Evolutionary conservation across 2,797 vertebrate genomes (phyloP).

Genomic region (Pteropus rufus): DNA sequence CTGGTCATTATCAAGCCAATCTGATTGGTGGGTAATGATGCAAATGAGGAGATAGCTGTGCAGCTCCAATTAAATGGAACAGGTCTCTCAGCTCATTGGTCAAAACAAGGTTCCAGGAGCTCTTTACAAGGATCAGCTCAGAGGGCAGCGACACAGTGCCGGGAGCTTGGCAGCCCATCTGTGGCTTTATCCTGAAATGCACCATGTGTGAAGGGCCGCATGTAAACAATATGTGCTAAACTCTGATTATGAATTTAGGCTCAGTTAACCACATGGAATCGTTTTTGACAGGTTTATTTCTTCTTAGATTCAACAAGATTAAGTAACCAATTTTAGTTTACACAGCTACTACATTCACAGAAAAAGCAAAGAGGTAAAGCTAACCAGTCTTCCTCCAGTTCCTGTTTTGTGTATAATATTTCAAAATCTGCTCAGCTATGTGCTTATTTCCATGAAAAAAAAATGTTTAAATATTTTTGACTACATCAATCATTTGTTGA

Average conservation of each 20-base stretch:
- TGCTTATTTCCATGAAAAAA: neutral
- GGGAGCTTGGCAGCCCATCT: neutral
- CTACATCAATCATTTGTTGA: neutral
- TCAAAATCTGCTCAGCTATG: neutral
- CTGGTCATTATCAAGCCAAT: neutral
- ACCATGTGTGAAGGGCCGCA: neutral
- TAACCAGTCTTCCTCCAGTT: neutral
- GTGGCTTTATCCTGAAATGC: neutral
- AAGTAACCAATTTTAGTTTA: neutral
- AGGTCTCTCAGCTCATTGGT: neutral
- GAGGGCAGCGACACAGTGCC: neutral
- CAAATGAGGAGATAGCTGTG: neutral
- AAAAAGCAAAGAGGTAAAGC: neutral
- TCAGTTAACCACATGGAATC: neutral
- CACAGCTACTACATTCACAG: neutral
- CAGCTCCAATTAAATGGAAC: neutral
- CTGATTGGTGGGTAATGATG: neutral
- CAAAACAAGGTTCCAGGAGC: neutral
- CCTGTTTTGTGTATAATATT: neutral
- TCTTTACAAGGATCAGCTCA: neutral
- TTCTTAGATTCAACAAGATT: neutral
- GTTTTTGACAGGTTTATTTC: neutral
- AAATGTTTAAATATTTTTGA: neutral
- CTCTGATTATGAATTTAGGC: neutral
- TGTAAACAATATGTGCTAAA: neutral